Base-by-base conservation (phyloP, 2,797 vertebrate genomes). In the Ispidina lecontei region DNA sequence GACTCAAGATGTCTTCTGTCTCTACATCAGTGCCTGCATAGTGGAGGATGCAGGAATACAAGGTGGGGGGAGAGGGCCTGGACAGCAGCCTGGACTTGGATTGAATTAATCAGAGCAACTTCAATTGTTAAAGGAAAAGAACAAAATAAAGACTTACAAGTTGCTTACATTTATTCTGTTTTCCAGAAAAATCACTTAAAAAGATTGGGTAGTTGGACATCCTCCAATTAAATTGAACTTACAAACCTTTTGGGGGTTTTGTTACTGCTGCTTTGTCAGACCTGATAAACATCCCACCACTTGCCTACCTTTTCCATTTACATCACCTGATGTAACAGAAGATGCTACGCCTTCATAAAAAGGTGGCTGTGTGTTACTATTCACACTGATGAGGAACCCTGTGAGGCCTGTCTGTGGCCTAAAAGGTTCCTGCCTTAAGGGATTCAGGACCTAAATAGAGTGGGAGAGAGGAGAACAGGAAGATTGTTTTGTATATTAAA, bases 321-420 rank as follows among this genome's bases (percentile, higher is more conserved):
- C 15, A 21, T 51, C 52, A 55, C 46, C 6, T 4, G 43, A 46
- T 19, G 10, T 62, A 54, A 65, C 25, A 88, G 65, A 81, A 78
- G 26, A n/a, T 22, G 26, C 47, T 63, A 33, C 12, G 37, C 17
- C 21, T 65, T 58, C 35, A 21, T 59, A 43, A 10, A 68, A 44
- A 56, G 13, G 37, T 10, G 16, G 5, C 51, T 87, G 56, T 41
- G 15, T 44, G 58, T 68, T 88, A 51, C 22, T 62, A 0, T 29
- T 90, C 54, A 62, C 37, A 37, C 17, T 28, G 41, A 54, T 12
- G 15, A 68, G 62, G 31, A 71, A 6, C 9, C 25, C 14, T 31
- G 13, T 0, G 0, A 76, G 20, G 37, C 19, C 10, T 6, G 16
- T 9, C 46, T 8, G 2, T 4, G 22, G 31, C n/a, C 21, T 81